Evolutionary conservation across 2,888 invertebrate species (phyloP).

Genomic region (Thecophora atra): DNA sequence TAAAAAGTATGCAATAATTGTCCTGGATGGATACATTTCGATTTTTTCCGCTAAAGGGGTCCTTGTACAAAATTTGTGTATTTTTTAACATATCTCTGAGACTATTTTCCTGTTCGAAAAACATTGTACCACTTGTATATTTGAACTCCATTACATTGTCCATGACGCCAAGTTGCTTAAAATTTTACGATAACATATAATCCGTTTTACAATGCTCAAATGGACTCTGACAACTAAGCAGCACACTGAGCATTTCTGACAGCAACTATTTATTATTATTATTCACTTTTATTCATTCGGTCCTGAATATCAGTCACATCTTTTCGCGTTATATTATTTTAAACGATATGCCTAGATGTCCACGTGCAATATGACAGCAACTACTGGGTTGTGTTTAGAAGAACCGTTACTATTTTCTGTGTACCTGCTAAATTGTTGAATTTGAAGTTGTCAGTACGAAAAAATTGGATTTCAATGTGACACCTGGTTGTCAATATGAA

Average conservation of each 20-base stretch:
- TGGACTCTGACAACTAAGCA: background rate
- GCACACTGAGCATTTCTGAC: background rate
- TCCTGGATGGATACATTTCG: slow-evolving; percentile 19
- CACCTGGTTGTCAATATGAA: too few relatives aligned
- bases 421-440: too few relatives aligned
- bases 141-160: slow-evolving; percentile 7
- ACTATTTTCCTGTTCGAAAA: slow-evolving; percentile 7
- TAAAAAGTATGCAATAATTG: slow-evolving; percentile 27
- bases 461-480: too few relatives aligned
- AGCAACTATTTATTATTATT: too few relatives aligned
- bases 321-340: too few relatives aligned
- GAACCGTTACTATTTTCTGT: too few relatives aligned
- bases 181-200: background rate
- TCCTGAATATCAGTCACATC: too few relatives aligned
- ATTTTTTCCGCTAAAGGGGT: slow-evolving; percentile 21
- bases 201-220: slow-evolving; percentile 13
- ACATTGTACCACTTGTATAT: background rate
- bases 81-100: slow-evolving; percentile 17
- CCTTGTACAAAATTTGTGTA: slow-evolving; percentile 25
- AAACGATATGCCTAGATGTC: too few relatives aligned
- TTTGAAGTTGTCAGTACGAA: too few relatives aligned
- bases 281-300: too few relatives aligned
- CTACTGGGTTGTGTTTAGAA: too few relatives aligned
- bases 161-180: background rate
- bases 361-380: too few relatives aligned